Conservation (phyloP, 2,113 vertebrate species). For the Paraplagusia blochii region DNA sequence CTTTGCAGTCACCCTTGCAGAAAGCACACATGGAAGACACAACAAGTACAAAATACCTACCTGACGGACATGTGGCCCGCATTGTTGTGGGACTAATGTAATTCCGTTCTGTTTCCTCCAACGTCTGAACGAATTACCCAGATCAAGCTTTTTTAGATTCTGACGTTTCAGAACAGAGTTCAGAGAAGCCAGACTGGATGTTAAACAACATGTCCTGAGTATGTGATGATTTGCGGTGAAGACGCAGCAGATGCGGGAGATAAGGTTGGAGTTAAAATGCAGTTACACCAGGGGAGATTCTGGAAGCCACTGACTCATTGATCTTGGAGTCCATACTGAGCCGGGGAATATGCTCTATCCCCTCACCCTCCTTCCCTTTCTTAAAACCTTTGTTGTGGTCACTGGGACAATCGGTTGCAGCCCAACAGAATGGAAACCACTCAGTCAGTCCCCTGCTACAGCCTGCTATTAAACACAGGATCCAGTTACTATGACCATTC, state of each 20-base stretch:
- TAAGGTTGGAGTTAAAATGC: conserved; percentile 45
- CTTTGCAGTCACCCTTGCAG: conserved; percentile 27
- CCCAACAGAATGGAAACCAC: conserved; percentile 68
- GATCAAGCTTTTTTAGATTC: conserved; percentile 41
- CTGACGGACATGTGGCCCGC: conserved; percentile 49
- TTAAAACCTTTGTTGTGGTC: conserved; percentile 71
- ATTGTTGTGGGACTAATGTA: conserved; percentile 36
- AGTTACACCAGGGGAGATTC: conserved; percentile 51
- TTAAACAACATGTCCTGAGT: conserved; percentile 39
- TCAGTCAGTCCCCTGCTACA: conserved; percentile 58
- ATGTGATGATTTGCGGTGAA: conserved; percentile 28
- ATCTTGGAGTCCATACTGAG: conserved; percentile 54
- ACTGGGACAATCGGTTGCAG: conserved; percentile 72
- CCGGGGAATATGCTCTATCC: conserved; percentile 48
- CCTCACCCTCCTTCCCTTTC: conserved; percentile 55
- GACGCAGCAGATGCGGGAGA: conserved; percentile 44
- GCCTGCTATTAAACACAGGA: conserved; percentile 72
- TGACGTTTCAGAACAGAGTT: conserved; percentile 24
- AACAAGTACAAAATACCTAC: conserved; percentile 21
- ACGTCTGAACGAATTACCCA: conserved; percentile 47
- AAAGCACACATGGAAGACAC: conserved; percentile 4
- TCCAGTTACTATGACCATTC: conserved; percentile 65
- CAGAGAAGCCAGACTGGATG: conserved; percentile 30
- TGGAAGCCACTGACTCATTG: conserved; percentile 64
- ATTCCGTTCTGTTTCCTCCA: conserved; percentile 46